Conservation (phyloP, 2,797 vertebrate species). For the Urocyon cinereoargenteus region DNA sequence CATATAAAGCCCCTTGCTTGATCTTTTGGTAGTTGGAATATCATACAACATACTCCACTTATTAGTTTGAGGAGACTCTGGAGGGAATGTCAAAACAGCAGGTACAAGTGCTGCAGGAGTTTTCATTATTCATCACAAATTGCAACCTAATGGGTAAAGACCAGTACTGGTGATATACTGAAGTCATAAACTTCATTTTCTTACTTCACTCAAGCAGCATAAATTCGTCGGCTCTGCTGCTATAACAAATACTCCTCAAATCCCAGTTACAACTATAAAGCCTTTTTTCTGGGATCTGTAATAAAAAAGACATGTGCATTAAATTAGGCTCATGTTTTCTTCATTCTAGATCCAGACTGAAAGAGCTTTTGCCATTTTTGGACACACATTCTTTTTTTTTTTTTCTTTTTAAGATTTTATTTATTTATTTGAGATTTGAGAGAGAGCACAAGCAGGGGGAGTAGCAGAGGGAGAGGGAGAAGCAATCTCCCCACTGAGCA, state of each 20-base stretch:
- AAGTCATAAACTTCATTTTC: background rate
- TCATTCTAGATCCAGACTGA: background rate
- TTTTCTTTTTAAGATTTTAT: too few relatives aligned
- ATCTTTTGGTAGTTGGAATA: background rate
- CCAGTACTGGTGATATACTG: background rate
- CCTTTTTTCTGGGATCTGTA: constrained; percentile 14
- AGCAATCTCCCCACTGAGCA: too few relatives aligned
- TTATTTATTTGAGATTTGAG: too few relatives aligned
- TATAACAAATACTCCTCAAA: background rate
- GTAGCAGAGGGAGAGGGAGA: too few relatives aligned
- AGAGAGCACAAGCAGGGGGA: too few relatives aligned
- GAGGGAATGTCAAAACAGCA: background rate
- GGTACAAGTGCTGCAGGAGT: background rate
- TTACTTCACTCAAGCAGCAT: background rate
- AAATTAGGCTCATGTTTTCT: background rate
- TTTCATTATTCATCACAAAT: background rate
- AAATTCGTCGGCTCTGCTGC: background rate
- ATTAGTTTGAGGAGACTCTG: background rate
- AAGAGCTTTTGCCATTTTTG: background rate
- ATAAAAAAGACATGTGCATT: background rate
- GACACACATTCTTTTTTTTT: background rate
- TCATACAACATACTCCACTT: background rate
- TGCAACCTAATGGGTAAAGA: background rate
- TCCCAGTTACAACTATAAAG: background rate
- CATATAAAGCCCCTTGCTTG: background rate